These are phyloP conservation scores for Macrotrachela quadricornifera DNA, from an alignment of 1,140 invertebrate genomes.

Conservation along the genomic window DNA sequence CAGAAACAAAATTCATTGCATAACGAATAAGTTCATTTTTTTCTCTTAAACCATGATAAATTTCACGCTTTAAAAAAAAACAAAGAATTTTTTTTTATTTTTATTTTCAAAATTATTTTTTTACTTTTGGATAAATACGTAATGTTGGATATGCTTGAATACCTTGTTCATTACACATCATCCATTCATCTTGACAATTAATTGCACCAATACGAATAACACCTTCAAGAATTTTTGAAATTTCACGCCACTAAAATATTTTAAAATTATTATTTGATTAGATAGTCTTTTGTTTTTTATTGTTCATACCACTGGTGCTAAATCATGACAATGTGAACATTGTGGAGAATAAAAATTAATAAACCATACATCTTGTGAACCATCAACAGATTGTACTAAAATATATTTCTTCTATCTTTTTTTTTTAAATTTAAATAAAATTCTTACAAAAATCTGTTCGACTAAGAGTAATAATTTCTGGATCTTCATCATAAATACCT, in stretches of 20 bases:
- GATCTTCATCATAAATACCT: slow-evolving; percentile 61
- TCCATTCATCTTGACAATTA: slow-evolving; percentile 54
- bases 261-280: slow-evolving; percentile 15
- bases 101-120: too few relatives aligned
- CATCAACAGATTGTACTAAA: background rate
- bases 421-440: too few relatives aligned
- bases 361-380: background rate
- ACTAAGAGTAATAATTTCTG: slow-evolving; percentile 51
- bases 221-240: slow-evolving; percentile 48
- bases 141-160: slow-evolving; percentile 49
- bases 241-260: slow-evolving; percentile 44
- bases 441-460: slow-evolving; percentile 49
- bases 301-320: slow-evolving; percentile 39
- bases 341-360: slow-evolving; percentile 10
- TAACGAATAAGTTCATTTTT: slow-evolving; percentile 24
- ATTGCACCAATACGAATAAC: slow-evolving; percentile 51
- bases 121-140: slow-evolving; percentile 36
- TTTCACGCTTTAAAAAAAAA: slow-evolving; percentile 22
- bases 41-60: slow-evolving; percentile 27
- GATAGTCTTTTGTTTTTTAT: background rate
- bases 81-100: too few relatives aligned
- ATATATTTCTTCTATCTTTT: too few relatives aligned
- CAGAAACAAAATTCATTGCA: slow-evolving; percentile 24
- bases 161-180: slow-evolving; percentile 42
- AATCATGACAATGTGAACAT: slow-evolving; percentile 49